Evolutionary conservation across 2,113 vertebrate species (phyloP), one percentile per base, ranked within the genome.

Genomic region (Corydoras maculifer): DNA sequence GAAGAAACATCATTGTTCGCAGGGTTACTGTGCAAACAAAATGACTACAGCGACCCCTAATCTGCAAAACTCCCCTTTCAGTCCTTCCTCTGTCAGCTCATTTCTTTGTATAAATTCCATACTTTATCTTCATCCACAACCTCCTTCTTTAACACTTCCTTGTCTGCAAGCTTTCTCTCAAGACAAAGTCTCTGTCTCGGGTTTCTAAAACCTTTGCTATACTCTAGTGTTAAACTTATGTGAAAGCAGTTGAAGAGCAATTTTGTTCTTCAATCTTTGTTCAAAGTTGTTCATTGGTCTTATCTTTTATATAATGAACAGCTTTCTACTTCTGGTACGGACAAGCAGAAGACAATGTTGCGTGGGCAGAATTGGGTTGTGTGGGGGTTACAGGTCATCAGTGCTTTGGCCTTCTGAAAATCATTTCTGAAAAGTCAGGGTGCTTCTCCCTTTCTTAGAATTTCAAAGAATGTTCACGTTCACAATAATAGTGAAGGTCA

Each of bases 1-100:
- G 74, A 81, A 76, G 79, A 69, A 59, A 62, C 31, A 76, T 73
- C 75, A 81, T 77, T 78, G 79, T 77, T 70, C 48, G 60, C 53
- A 43, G 48, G 51, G 15, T 35, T 59, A 68, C 77, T 81, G 74
- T 74, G 74, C 74, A 81, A 81, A 81, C 77, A 76, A 51, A 50
- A 50, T 5, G 3, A 62, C 31, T 18, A 68, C 55, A 58, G 62
- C 49, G 18, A 66, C 29, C 64, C 35, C 68, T 80, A 80, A 80
- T 78, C 79, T 76, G 54, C 13, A 68, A 54, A 70, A 72, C 65
- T 72, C 76, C 79, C 73, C 74, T 57, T 25, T 55, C 76, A 75
- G 59, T 13, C 66, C 62, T 75, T 74, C 71, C 74, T 76, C 68
- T 67, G 29, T 65, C 30, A 12, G 53, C 62, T 62, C 13, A 29